phyloP scores from a whole-genome alignment of 2,888 invertebrate genomes.

The Smittia aterrima region DNA sequence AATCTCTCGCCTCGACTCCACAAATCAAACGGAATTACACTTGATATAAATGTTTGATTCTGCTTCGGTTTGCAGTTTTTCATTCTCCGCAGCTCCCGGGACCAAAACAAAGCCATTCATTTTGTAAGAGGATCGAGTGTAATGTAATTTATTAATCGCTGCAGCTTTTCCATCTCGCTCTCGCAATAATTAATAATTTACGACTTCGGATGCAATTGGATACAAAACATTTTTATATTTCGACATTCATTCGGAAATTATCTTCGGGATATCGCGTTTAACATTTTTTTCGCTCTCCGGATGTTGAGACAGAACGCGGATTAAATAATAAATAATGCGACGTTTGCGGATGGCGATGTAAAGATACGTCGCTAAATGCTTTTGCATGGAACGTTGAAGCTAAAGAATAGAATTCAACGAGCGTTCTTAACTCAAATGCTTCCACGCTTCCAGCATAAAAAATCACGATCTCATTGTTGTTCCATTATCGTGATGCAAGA shows the following conservation, averaged over 20 bases:
- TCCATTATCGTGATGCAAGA: too few relatives aligned
- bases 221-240: not conserved
- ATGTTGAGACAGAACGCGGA: conserved; percentile 8
- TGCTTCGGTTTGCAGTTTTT: not conserved
- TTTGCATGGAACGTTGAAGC: too few relatives aligned
- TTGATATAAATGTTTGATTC: conserved; percentile 1
- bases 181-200: conserved; percentile 22
- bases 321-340: conserved; percentile 6
- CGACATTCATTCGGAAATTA: not conserved
- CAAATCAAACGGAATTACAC: conserved; percentile 20
- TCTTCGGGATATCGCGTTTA: not conserved
- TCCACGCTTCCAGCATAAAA: too few relatives aligned
- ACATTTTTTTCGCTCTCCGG: not conserved
- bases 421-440: too few relatives aligned
- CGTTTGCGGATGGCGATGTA: not conserved
- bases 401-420: too few relatives aligned
- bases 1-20: not conserved
- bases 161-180: not conserved
- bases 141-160: conserved; percentile 20
- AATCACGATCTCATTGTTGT: too few relatives aligned
- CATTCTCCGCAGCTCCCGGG: not conserved
- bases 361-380: too few relatives aligned
- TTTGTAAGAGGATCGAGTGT: conserved; percentile 2
- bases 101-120: not conserved
- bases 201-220: not conserved